Evolutionary conservation across 2,113 vertebrate genomes (phyloP).

Genomic region (Echinops telfairi): DNA sequence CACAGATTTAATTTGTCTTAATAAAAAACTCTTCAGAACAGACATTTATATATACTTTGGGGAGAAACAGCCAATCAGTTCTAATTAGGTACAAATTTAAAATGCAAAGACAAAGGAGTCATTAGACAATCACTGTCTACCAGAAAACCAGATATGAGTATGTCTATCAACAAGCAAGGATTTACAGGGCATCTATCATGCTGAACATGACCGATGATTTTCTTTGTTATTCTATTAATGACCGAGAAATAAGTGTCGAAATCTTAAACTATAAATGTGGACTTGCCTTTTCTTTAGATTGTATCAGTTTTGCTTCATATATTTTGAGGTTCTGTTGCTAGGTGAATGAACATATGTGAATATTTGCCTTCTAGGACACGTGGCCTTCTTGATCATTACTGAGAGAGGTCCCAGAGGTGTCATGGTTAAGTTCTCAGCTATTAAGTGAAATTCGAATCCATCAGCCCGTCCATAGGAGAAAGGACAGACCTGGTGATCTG

Average conservation of each 20-base stretch:
- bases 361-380: not conserved
- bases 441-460: not conserved
- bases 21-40: constrained; percentile 25
- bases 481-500: no score
- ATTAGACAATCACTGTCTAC: not conserved
- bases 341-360: not conserved
- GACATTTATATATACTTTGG: not conserved
- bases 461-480: no score
- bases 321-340: not conserved
- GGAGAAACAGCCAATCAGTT: not conserved
- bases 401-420: not conserved
- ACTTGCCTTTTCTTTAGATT: not conserved
- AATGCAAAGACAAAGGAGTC: not conserved
- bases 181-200: not conserved
- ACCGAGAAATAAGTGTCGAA: not conserved
- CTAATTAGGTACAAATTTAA: not conserved
- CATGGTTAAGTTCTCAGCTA: not conserved
- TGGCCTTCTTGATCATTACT: not conserved
- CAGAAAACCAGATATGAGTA: not conserved
- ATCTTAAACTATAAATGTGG: not conserved
- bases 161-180: not conserved
- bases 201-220: not conserved
- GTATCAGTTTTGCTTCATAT: not conserved
- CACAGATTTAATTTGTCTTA: constrained; percentile 21
- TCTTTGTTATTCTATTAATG: not conserved